These are phyloP conservation scores for Corythornis madagascariensis DNA, from an alignment of 2,113 vertebrate species.

Conservation along the genomic window DNA sequence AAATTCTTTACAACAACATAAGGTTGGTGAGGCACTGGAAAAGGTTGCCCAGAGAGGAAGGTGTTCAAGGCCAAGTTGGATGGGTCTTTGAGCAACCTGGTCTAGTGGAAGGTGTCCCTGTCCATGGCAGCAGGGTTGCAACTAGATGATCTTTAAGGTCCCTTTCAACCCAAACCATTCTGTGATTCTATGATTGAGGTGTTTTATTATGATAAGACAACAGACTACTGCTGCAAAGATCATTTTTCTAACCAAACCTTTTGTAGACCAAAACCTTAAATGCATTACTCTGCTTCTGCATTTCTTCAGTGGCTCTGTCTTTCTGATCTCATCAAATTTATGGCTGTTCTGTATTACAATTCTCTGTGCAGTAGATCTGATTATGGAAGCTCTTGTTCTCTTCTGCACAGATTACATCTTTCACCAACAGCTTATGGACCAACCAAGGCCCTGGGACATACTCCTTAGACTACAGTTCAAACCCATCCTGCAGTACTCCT, in stretches of 20 bases:
- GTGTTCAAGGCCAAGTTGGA: neutral
- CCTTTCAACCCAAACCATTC: neutral
- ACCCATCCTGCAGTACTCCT: neutral
- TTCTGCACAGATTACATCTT: neutral
- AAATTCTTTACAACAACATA: neutral
- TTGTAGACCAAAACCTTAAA: neutral
- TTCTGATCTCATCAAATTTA: neutral
- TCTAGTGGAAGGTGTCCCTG: neutral
- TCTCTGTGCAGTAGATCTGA: neutral
- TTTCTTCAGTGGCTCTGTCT: neutral
- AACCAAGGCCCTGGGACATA: neutral
- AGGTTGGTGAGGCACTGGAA: neutral
- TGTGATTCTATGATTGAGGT: neutral
- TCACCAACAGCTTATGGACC: neutral
- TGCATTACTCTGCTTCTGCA: neutral
- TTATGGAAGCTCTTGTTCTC: neutral
- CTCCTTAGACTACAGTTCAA: neutral
- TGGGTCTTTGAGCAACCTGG: neutral
- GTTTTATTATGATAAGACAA: neutral
- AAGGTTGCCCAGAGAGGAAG: neutral
- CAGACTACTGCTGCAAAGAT: neutral
- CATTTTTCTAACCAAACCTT: neutral
- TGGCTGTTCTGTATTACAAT: neutral
- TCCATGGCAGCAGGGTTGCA: neutral
- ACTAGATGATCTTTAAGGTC: neutral